Evolutionary conservation across 1,140 invertebrate genomes (phyloP), one percentile per base, ranked within the genome.

Genomic region (Drosophila arawakana): DNA sequence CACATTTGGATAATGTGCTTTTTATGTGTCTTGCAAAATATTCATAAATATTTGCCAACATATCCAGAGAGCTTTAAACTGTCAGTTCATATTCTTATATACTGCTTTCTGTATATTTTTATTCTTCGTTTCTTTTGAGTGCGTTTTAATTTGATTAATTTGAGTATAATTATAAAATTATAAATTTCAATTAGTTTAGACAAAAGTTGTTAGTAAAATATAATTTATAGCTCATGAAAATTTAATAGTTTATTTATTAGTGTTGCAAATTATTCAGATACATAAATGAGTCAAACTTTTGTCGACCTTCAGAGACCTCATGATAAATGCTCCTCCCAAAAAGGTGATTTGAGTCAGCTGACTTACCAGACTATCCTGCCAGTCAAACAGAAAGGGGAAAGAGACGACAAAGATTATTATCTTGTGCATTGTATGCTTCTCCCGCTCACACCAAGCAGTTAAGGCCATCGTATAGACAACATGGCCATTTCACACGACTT

Each of bases 131-230:
- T 6, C 21, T 10, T 52, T 77, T 80, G 66, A 84, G 63, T 76
- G 62, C 62, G 46, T 80, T 80, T 83, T 76, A 70, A 83, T 73
- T 80, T 66, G 57, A 78, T 80, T 70, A 73, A 84, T 69, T 80
- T 73, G 43, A 15, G 8, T n/a, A 81, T 74, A 46, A 34, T 43
- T 35, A n/a, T 52, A 39, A 67, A 15, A 35, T 13, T 7, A 10
- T 34, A 34, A 54, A 65, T 78, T 73, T 54, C 13, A 57, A 58
- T 63, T 67, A 34, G 44, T 35, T 71, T 61, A 47, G 18, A 54
- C 7, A 5, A n/a, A 35, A 52, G n/a, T 34, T 52, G 25, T 11
- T 30, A 50, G 47, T 11, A 4, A 25, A 10, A 50, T 13, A 13
- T 54, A n/a, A 54, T 54, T 54, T 54, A 54, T 54, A 37, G 13